Conservation (phyloP, 2,113 vertebrate species). For the Spea multiplicata region DNA sequence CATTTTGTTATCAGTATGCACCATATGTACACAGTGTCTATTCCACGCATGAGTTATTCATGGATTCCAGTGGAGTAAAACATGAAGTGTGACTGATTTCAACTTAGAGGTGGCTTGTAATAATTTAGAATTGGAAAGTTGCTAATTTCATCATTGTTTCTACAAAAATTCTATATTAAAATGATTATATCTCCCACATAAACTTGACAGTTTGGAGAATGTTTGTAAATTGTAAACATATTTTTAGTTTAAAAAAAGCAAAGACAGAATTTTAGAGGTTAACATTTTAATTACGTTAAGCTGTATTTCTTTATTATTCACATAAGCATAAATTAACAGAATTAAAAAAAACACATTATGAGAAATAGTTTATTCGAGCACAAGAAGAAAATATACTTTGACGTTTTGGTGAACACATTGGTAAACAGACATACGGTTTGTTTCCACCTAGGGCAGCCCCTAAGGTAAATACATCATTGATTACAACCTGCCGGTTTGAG, state of each 20-base stretch:
- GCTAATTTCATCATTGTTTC: too few species aligned
- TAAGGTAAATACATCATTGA: too few species aligned
- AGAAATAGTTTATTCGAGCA: not conserved
- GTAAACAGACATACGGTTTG: too few species aligned
- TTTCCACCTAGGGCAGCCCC: too few species aligned
- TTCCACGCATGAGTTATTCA: constrained; percentile 11
- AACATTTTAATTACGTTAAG: not conserved
- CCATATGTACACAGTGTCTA: constrained; percentile 32
- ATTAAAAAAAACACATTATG: not conserved
- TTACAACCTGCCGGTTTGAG: too few species aligned
- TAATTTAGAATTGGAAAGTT: too few species aligned
- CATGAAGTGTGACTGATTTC: too few species aligned
- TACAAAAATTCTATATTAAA: too few species aligned
- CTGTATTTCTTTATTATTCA: not conserved
- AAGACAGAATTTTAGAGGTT: not conserved
- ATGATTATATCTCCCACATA: too few species aligned
- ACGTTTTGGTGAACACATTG: not conserved
- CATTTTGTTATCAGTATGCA: constrained; percentile 35
- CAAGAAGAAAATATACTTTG: not conserved
- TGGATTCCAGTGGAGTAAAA: constrained; percentile 9
- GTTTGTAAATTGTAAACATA: not conserved
- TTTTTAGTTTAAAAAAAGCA: not conserved
- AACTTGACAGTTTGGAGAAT: too few species aligned
- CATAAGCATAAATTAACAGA: not conserved
- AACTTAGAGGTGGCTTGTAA: too few species aligned